Percentiles rank a stretch among this genome's conserved stretches.
These are phyloP conservation scores for Zootoca vivipara DNA, from an alignment of 2,113 vertebrate genomes.

Conservation along the genomic window DNA sequence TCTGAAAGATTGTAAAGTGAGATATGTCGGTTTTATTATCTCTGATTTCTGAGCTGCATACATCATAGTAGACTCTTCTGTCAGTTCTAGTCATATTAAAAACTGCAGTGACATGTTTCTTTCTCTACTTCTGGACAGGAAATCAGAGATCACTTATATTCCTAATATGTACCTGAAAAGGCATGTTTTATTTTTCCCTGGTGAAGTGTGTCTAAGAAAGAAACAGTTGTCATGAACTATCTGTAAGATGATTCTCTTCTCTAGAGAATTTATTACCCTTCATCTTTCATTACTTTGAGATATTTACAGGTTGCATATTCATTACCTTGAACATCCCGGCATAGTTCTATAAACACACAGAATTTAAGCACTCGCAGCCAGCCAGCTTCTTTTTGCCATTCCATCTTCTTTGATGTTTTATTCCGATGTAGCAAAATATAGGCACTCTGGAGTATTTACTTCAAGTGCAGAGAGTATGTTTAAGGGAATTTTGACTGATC, in stretches of 20 bases:
- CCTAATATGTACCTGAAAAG: conserved; percentile 42
- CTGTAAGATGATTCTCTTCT: conserved; percentile 44
- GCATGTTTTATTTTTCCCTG: not conserved
- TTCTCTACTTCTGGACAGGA: conserved; percentile 46
- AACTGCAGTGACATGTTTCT: conserved; percentile 36
- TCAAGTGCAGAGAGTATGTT: not conserved
- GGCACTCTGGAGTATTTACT: conserved; percentile 36
- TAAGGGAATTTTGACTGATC: conserved; percentile 66
- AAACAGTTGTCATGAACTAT: conserved; percentile 39
- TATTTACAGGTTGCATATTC: conserved; percentile 52
- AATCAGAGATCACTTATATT: conserved; percentile 45
- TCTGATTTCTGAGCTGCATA: conserved; percentile 41
- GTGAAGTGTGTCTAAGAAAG: conserved; percentile 34
- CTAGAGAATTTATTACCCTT: conserved; percentile 54
- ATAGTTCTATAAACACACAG: not conserved
- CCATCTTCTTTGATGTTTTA: conserved; percentile 6
- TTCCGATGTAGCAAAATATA: conserved; percentile 23
- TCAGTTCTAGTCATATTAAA: conserved; percentile 48
- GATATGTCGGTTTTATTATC: conserved; percentile 1
- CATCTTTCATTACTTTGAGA: conserved; percentile 57
- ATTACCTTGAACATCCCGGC: conserved; percentile 25
- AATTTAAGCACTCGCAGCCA: conserved; percentile 9
- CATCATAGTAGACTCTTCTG: not conserved
- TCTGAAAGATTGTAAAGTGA: conserved; percentile 21
- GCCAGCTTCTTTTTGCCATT: not conserved